phyloP scores from a whole-genome alignment of 2,113 vertebrate genomes.

The Willisornis vidua region DNA sequence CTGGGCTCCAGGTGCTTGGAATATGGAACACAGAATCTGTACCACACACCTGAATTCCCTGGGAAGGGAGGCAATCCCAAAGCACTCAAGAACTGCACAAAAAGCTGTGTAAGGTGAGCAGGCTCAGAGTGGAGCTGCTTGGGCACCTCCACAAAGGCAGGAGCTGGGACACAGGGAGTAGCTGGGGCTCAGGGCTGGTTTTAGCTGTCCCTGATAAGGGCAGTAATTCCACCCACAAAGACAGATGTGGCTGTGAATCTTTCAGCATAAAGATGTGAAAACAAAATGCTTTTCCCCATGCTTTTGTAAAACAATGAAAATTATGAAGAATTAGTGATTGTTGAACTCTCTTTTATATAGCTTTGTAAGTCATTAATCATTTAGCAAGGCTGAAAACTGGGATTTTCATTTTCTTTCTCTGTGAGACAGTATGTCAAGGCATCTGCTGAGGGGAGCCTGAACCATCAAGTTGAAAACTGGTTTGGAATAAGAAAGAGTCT shows the following conservation, averaged over 20 bases:
- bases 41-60: rapidly evolving
- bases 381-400: neutral
- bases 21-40: neutral
- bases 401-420: neutral
- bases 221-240: neutral
- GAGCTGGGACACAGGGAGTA: neutral
- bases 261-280: neutral
- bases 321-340: neutral
- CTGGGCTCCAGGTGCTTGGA: neutral
- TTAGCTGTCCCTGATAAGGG: neutral
- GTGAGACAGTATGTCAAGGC: neutral
- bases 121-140: rapidly evolving
- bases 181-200: neutral
- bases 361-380: neutral
- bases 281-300: neutral
- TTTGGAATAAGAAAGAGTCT: neutral
- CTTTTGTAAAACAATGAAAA: neutral
- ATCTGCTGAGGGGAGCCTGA: neutral
- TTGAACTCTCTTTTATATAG: neutral
- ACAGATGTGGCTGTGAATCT: neutral
- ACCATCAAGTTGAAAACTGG: neutral
- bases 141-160: neutral
- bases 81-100: neutral
- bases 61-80: neutral
- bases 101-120: rapidly evolving